Evolutionary conservation across 2,888 invertebrate species (phyloP), one percentile per base, ranked within the genome.

Genomic region (Encarsia formosa): DNA sequence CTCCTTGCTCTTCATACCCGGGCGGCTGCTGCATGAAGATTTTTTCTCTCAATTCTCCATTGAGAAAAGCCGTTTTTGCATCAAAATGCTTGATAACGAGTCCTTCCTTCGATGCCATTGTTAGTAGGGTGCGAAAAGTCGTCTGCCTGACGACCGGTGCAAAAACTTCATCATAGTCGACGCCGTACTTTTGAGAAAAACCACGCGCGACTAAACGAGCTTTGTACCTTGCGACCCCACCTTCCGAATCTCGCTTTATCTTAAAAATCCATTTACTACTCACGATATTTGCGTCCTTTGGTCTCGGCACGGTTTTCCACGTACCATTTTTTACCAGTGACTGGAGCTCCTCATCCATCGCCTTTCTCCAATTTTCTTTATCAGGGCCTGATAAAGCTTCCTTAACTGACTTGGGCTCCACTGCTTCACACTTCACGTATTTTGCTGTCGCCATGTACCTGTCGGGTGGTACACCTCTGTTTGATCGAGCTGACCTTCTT

Each of bases 141-240:
- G 48, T 31, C 11, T 53, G 46, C 56, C 54, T 61, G 9, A 60
- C 63, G 1, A 68, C 66, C 13, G 67, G 66, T 31, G 67, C 63
- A 46, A 64, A 70, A 2, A 65, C 65, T 50, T 68, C 64, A 22
- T 62, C 53, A 54, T 64, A 43, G 15, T 43, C 43, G 8, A n/a
- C 20, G 3, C 32, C 43, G 18, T n/a, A 59, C 24, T 49, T 26
- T n/a, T 55, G 52, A 4, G 54, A 41, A 22, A 58, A 49, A 26
- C 49, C 51, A 16, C 42, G 22, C 13, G 49, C 54, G 3, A 54
- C 50, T 9, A 54, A 32, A 9, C 50, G 20, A 24, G 37, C 44
- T 42, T 65, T 66, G 41, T 59, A 63, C 22, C 50, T 60, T 9
- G 54, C 40, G 1, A 57, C 22, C 1, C 54, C 48, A 4, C 57